Evolutionary conservation across 2,888 invertebrate genomes (phyloP).

Genomic region (Pseudococcus viburni): DNA sequence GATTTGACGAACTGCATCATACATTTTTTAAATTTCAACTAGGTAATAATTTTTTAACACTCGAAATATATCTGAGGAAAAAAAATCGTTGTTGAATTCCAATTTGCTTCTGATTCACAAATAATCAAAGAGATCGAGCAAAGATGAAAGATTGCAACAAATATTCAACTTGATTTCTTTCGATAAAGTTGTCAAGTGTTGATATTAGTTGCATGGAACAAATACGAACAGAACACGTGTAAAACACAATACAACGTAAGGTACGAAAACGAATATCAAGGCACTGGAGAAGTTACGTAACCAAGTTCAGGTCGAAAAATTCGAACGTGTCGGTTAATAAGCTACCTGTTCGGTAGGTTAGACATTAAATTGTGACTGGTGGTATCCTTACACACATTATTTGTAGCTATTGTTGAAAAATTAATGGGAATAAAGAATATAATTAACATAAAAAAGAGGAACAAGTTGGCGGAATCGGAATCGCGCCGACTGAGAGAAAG

Average conservation of each 20-base stretch:
- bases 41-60: no score
- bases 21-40: no score
- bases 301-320: neutral
- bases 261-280: neutral
- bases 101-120: no score
- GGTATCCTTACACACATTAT: no score
- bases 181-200: no score
- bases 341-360: neutral
- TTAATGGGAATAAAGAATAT: neutral
- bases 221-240: neutral
- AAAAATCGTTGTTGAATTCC: no score
- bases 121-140: no score
- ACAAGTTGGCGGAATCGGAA: neutral
- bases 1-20: no score
- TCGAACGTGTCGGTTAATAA: neutral
- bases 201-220: neutral
- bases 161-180: no score
- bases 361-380: neutral
- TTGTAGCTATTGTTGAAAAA: neutral
- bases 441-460: slow-evolving; percentile 24
- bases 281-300: neutral
- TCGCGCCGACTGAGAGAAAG: no score
- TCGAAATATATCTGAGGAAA: no score
- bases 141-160: no score
- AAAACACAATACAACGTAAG: neutral